Conservation (phyloP, 2,797 vertebrate species). For the Rhynchotus rufescens region DNA sequence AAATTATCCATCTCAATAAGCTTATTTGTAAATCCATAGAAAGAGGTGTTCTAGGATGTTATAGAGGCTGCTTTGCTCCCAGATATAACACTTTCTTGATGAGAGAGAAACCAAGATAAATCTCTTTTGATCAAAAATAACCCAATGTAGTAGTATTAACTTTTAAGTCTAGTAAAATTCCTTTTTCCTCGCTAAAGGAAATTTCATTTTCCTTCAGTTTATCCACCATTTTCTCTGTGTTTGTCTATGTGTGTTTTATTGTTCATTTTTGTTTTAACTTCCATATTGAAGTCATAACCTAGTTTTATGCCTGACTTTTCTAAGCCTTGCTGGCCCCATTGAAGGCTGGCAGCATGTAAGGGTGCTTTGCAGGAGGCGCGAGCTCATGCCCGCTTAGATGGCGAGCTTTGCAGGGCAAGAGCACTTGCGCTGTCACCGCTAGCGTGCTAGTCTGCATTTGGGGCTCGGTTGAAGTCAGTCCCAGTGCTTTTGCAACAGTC, state of each 20-base stretch:
- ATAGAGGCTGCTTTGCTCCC: neutral
- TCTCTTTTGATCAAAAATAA: neutral
- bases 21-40: neutral
- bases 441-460: neutral
- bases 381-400: neutral
- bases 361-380: neutral
- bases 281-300: accelerated
- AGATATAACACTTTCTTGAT: neutral
- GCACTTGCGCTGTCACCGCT: neutral
- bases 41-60: neutral
- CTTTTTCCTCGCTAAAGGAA: neutral
- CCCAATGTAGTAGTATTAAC: neutral
- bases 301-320: neutral
- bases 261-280: neutral
- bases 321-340: neutral
- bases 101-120: neutral
- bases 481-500: neutral
- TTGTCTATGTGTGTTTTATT: too few species aligned
- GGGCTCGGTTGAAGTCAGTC: neutral
- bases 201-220: neutral
- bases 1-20: neutral
- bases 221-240: neutral
- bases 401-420: neutral
- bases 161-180: neutral
- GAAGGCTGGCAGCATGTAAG: neutral